Conservation (phyloP, 2,797 vertebrate genomes). For the Fringilla coelebs region DNA sequence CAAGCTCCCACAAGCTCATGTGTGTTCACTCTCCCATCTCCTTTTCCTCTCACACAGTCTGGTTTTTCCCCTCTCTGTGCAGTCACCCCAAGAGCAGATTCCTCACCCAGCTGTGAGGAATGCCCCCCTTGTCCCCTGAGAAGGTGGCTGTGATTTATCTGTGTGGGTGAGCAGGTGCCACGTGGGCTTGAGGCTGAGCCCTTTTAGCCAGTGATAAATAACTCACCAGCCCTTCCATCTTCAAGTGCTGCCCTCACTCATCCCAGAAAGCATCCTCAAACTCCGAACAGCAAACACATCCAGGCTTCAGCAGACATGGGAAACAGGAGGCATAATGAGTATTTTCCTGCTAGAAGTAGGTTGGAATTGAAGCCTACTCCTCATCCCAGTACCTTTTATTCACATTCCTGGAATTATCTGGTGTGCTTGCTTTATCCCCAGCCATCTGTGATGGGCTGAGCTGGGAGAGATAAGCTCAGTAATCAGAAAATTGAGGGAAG, state of each 20-base stretch:
- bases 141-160: not conserved
- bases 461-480: constrained; percentile 61
- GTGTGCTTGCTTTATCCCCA: constrained; percentile 59
- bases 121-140: not conserved
- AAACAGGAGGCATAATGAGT: constrained; percentile 6
- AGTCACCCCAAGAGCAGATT: not conserved
- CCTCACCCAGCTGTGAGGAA: not conserved
- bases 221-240: constrained; percentile 12
- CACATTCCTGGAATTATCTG: constrained; percentile 57
- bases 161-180: constrained; percentile 22
- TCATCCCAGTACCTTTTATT: constrained; percentile 48
- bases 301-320: not conserved
- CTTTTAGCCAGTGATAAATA: constrained; percentile 12
- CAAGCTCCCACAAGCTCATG: accelerated
- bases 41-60: not conserved
- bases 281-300: constrained; percentile 13
- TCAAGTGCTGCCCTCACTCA: not conserved
- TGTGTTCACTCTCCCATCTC: not conserved
- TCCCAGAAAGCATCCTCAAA: not conserved
- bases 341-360: constrained; percentile 36
- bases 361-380: constrained; percentile 40
- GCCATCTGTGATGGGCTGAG: constrained; percentile 70
- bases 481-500: constrained; percentile 77
- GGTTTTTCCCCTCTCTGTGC: not conserved
- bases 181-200: constrained; percentile 13